These are phyloP conservation scores for Lacerta bilineata DNA, from an alignment of 2,797 vertebrate species.

Conservation along the genomic window DNA sequence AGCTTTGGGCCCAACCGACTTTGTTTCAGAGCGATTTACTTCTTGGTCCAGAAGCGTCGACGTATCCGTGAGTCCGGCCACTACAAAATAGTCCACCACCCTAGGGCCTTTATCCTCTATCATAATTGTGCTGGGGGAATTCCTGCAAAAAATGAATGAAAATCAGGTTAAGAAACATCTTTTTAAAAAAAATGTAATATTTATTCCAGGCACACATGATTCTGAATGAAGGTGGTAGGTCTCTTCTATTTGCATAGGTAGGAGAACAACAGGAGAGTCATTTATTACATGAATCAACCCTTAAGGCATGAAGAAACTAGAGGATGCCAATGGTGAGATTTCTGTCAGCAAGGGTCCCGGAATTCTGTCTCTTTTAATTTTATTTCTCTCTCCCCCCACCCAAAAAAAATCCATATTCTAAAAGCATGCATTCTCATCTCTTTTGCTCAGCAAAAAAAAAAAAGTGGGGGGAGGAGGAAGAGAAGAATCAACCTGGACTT, in stretches of 20 bases:
- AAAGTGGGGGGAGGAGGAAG: too few species aligned
- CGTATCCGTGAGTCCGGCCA: slow-evolving; percentile 95
- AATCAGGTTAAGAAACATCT: slow-evolving; percentile 26
- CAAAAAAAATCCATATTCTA: neutral
- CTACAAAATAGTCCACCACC: slow-evolving; percentile 98
- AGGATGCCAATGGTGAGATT: neutral
- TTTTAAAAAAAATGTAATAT: neutral
- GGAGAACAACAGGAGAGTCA: neutral
- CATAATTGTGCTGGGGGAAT: slow-evolving; percentile 85
- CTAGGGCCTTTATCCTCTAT: slow-evolving; percentile 97
- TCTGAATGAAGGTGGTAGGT: neutral
- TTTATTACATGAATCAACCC: neutral
- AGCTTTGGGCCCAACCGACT: slow-evolving; percentile 91
- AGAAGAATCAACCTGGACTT: too few species aligned
- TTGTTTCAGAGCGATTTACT: slow-evolving; percentile 88
- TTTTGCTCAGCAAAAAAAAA: too few species aligned
- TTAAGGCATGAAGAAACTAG: neutral
- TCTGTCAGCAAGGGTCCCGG: neutral
- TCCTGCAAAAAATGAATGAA: slow-evolving; percentile 65
- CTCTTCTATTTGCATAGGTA: neutral
- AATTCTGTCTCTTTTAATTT: neutral
- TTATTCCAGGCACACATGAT: neutral
- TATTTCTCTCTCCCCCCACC: too few species aligned
- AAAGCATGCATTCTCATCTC: neutral
- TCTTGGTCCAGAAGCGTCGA: slow-evolving; percentile 93